phyloP scores from a whole-genome alignment of 2,888 invertebrate species.

The Ctenicera cuprea region DNA sequence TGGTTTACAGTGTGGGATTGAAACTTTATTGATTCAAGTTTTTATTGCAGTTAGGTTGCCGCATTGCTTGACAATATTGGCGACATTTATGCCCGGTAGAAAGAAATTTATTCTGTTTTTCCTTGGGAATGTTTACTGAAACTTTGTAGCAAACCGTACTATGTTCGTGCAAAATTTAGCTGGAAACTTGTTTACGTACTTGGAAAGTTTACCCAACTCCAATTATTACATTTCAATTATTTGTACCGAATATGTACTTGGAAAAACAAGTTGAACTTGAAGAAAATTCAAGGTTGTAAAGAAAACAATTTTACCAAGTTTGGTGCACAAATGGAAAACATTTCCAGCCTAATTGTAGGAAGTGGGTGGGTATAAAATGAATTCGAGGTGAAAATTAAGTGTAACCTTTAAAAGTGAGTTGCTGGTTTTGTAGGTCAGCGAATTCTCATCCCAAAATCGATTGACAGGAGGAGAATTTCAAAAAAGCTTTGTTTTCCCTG shows the following conservation, averaged over 20 bases:
- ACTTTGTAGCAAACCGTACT: slow-evolving; percentile 9
- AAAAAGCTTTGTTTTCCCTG: not conserved
- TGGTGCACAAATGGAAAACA: not conserved
- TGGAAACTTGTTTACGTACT: no score
- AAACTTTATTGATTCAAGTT: slow-evolving; percentile 46
- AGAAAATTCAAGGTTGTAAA: not conserved
- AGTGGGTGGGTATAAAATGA: not conserved
- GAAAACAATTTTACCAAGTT: not conserved
- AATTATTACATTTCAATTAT: slow-evolving; percentile 24
- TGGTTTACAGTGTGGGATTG: slow-evolving; percentile 41
- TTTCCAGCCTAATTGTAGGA: not conserved
- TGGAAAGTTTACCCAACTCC: not conserved
- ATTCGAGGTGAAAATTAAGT: not conserved
- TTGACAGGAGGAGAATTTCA: not conserved
- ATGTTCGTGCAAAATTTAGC: not conserved
- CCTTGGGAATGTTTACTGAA: slow-evolving; percentile 27
- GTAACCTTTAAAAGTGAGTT: not conserved
- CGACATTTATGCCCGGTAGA: slow-evolving; percentile 30
- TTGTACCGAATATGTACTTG: not conserved
- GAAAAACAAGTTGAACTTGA: not conserved
- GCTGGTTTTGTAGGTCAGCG: not conserved
- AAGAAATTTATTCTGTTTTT: slow-evolving; percentile 25
- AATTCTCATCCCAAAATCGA: not conserved
- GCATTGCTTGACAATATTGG: slow-evolving; percentile 47
- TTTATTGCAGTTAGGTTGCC: slow-evolving; percentile 53